Evolutionary conservation across 2,888 invertebrate genomes (phyloP).

Genomic region (Sarcophaga rosellei): DNA sequence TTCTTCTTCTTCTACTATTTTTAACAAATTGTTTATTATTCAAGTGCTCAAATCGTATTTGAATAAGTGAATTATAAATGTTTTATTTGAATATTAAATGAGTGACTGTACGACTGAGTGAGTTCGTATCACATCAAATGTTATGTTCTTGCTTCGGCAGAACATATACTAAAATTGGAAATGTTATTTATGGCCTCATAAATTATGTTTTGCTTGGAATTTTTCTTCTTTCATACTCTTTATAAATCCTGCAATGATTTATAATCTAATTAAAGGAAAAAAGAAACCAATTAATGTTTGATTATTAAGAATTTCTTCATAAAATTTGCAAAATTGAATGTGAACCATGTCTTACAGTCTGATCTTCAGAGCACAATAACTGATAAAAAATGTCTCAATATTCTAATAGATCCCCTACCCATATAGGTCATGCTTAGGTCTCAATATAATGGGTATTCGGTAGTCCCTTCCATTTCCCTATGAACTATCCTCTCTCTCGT

Average conservation of each 20-base stretch:
- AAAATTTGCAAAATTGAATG: too few relatives aligned
- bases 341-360: too few relatives aligned
- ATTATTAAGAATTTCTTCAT: too few relatives aligned
- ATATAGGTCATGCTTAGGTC: too few relatives aligned
- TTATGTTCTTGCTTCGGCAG: conserved; percentile 90
- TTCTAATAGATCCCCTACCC: too few relatives aligned
- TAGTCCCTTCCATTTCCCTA: too few relatives aligned
- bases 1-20: not conserved
- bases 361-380: too few relatives aligned
- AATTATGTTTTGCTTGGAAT: not conserved
- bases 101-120: not conserved
- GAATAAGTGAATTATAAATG: not conserved
- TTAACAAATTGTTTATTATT: not conserved
- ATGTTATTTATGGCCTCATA: not conserved
- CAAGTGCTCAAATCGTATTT: not conserved
- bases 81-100: not conserved
- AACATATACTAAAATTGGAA: conserved; percentile 94
- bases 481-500: too few relatives aligned
- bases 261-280: too few relatives aligned
- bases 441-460: too few relatives aligned
- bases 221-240: not conserved
- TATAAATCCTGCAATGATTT: not conserved
- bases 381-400: too few relatives aligned
- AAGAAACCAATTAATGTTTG: too few relatives aligned
- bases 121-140: not conserved